phyloP scores from a whole-genome alignment of 2,113 vertebrate species.

The Neolamprologus tretocephalus region DNA sequence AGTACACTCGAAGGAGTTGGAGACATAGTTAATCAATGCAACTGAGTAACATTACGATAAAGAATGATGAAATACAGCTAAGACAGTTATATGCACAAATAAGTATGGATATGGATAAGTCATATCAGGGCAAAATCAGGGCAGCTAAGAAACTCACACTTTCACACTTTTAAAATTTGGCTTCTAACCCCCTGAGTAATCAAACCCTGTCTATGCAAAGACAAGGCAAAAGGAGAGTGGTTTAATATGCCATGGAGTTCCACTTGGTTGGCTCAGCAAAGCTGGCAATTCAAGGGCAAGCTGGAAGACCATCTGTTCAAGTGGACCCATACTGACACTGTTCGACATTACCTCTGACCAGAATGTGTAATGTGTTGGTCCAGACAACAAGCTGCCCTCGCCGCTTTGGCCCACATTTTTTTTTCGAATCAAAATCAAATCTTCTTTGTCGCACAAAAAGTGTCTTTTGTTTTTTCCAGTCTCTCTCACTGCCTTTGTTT shows the following conservation, averaged over 20 bases:
- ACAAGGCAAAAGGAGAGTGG: neutral
- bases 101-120: neutral
- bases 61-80: neutral
- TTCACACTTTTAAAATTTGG: neutral
- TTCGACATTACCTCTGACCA: constrained; percentile 21
- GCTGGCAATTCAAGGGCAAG: constrained; percentile 43
- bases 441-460: neutral
- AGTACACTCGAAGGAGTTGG: neutral
- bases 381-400: neutral
- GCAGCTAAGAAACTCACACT: neutral
- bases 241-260: constrained; percentile 24
- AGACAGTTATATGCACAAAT: neutral
- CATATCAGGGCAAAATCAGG: neutral
- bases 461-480: neutral
- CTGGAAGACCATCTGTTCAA: constrained; percentile 59
- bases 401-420: neutral
- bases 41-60: neutral
- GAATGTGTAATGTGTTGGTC: constrained; percentile 9
- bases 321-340: neutral
- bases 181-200: neutral
- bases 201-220: neutral
- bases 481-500: neutral
- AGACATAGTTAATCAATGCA: neutral
- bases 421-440: neutral
- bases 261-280: constrained; percentile 27